Evolutionary conservation across 2,888 invertebrate species (phyloP).

Genomic region (Callinectes sapidus): DNA sequence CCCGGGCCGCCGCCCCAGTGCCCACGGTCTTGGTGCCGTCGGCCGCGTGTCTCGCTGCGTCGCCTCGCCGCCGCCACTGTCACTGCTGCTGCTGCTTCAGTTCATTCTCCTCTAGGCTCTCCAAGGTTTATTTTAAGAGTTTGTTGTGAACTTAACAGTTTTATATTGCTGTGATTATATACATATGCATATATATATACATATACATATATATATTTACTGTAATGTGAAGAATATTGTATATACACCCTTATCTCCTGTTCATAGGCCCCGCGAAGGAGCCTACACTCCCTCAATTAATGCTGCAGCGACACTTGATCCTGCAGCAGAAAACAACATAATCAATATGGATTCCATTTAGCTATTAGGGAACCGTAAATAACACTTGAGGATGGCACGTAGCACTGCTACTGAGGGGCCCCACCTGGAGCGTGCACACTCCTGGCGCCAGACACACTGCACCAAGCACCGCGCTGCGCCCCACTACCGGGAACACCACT

Average conservation of each 20-base stretch:
- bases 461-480: background rate
- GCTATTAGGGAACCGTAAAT: conserved; percentile 62
- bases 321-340: conserved; percentile 63
- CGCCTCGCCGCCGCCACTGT: background rate
- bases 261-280: conserved; percentile 38
- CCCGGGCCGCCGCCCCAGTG: background rate
- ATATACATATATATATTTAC: conserved; percentile 57
- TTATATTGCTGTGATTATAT: conserved; percentile 68
- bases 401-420: conserved; percentile 45
- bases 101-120: background rate
- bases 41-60: background rate
- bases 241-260: conserved; percentile 42
- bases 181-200: conserved; percentile 51
- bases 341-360: conserved; percentile 69
- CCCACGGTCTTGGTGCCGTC: background rate
- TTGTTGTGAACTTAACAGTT: conserved; percentile 64
- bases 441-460: conserved; percentile 16
- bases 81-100: background rate
- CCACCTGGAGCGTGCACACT: background rate
- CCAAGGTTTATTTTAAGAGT: conserved; percentile 57
- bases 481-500: background rate
- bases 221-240: conserved; percentile 62
- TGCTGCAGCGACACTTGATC: conserved; percentile 45
- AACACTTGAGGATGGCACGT: conserved; percentile 55
- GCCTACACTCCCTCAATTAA: conserved; percentile 4